Conservation (phyloP, 2,797 vertebrate species). For the Adelosebastes latens region DNA sequence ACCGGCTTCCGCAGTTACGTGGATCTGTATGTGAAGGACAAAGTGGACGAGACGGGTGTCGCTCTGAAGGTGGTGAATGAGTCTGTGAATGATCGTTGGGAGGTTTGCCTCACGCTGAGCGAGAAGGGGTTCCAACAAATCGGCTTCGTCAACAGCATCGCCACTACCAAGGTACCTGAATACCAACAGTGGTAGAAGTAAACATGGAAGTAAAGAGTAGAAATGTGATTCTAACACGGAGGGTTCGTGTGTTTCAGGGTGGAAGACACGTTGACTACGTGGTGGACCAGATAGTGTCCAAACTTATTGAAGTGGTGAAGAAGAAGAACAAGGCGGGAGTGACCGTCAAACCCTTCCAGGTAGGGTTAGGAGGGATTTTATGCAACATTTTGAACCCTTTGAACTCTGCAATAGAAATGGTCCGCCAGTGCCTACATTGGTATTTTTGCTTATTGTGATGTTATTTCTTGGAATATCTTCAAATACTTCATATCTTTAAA, state of each 20-base stretch:
- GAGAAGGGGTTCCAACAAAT: conserved; percentile 99
- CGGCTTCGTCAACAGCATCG: conserved; percentile 98
- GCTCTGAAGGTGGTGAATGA: conserved; percentile 91
- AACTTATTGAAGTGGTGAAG: conserved; percentile 95
- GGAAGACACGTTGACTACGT: conserved; percentile 95
- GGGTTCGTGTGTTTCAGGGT: conserved; percentile 79
- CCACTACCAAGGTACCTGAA: conserved; percentile 93
- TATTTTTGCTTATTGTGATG: not conserved
- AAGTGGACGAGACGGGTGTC: conserved; percentile 92
- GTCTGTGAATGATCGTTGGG: conserved; percentile 92
- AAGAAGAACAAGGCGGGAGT: conserved; percentile 98
- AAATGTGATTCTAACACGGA: not conserved
- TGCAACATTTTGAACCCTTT: not conserved
- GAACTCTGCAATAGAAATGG: not conserved
- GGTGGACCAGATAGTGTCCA: conserved; percentile 92
- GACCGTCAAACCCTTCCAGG: conserved; percentile 94
- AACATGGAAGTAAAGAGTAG: not conserved
- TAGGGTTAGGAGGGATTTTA: conserved; percentile 35
- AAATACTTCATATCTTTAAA: no score
- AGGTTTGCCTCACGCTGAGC: conserved; percentile 95
- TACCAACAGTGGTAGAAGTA: not conserved
- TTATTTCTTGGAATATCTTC: no score
- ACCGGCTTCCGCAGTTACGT: conserved; percentile 94
- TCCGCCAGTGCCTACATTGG: not conserved
- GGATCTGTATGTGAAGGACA: conserved; percentile 96